Evolutionary conservation across 2,888 invertebrate species (phyloP).

Genomic region (Quadriops clusia): DNA sequence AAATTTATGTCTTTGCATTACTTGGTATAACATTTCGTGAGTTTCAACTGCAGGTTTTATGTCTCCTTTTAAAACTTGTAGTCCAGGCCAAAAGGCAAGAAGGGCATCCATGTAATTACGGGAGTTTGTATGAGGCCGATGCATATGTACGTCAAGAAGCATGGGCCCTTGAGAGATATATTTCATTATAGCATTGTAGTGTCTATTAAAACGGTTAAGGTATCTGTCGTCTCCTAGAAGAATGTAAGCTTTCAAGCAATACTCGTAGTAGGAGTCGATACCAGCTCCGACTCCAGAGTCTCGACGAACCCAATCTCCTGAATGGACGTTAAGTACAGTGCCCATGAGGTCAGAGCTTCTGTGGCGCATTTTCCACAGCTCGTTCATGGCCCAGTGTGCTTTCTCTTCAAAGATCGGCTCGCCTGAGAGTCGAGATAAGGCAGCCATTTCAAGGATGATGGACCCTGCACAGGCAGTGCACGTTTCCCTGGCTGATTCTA

Average conservation of each 20-base stretch:
- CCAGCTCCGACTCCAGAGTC: conserved; percentile 99
- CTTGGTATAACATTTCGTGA: conserved; percentile 97
- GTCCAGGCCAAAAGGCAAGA: conserved; percentile 95
- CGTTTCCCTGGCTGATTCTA: conserved; percentile 73
- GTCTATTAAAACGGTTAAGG: conserved; percentile 85
- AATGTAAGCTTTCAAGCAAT: conserved; percentile 94
- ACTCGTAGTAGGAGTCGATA: conserved; percentile 98
- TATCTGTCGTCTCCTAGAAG: conserved; percentile 89
- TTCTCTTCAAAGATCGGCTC: conserved; percentile 88
- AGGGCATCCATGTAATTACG: conserved; percentile 96
- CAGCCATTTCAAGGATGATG: conserved; percentile 95
- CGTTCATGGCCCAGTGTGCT: conserved; percentile 92
- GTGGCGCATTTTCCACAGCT: conserved; percentile 89
- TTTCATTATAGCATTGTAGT: conserved; percentile 94
- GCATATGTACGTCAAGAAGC: conserved; percentile 84
- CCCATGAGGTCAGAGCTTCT: conserved; percentile 89
- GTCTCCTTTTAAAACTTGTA: conserved; percentile 75
- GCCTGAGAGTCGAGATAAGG: conserved; percentile 83
- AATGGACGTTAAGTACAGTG: conserved; percentile 93
- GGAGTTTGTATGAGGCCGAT: conserved; percentile 83
- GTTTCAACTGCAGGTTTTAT: conserved; percentile 96
- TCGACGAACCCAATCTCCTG: conserved; percentile 93
- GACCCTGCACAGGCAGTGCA: conserved; percentile 98
- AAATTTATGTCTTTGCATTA: conserved; percentile 94
- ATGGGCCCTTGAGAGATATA: conserved; percentile 93